Conservation (phyloP, 2,113 vertebrate genomes). For the Lontra canadensis region DNA sequence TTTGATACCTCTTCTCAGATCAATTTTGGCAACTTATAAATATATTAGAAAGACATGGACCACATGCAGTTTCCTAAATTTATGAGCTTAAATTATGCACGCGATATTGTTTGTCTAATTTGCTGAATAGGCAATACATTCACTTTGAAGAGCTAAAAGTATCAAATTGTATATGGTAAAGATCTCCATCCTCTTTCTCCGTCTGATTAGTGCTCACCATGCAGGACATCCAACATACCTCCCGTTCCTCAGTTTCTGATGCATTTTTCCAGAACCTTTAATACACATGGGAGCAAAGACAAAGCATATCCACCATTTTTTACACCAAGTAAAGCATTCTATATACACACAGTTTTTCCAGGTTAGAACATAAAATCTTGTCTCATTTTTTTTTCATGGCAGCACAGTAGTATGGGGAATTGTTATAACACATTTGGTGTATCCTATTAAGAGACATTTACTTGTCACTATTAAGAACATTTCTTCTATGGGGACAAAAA, state of each 20-base stretch:
- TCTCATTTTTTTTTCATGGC: background rate
- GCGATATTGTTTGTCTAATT: background rate
- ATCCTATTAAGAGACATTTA: background rate
- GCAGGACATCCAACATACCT: no score
- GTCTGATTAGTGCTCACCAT: rapidly evolving
- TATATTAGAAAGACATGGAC: background rate
- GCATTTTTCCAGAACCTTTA: background rate
- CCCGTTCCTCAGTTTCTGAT: background rate
- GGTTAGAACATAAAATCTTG: no score
- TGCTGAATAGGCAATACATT: background rate
- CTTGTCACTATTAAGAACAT: background rate
- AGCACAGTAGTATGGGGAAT: background rate
- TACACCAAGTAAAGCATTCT: background rate
- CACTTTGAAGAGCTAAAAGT: background rate
- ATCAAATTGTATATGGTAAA: background rate
- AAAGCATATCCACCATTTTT: background rate
- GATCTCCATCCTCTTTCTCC: background rate
- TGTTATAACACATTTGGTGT: no score
- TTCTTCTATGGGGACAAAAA: background rate
- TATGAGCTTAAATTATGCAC: background rate
- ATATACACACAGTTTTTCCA: background rate
- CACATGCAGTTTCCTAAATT: background rate
- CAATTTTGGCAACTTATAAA: background rate
- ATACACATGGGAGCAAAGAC: background rate
- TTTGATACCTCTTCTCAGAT: background rate